Base-by-base conservation (phyloP, 2,888 invertebrate genomes). In the Eupithecia abbreviata region DNA sequence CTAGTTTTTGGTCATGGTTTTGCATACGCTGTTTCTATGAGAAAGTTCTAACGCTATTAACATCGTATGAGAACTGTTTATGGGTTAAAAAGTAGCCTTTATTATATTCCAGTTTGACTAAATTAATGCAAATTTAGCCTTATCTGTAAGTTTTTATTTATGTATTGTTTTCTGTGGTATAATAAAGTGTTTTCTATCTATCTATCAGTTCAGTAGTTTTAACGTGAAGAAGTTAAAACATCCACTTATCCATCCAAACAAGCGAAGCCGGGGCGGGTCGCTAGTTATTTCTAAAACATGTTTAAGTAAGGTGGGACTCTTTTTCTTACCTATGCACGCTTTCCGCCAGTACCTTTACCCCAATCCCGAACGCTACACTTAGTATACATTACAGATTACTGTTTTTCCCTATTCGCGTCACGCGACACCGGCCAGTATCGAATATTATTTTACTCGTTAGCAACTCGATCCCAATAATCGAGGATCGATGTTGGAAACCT, bases 371-470 rank as follows among this genome's bases (percentile, higher is more conserved):
- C 82, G 79, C 85, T 84, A 82, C 83, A 81, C 85, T 77, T 75
- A 71, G 84, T 90, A 86, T 90, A 87, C 81, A 87, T 90, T 89
- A 89, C 90, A 86, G 82, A 86, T 87, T 84, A 81, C 84, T 80
- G 75, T 77, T 88, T 90, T 89, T 89, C 85, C 83, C 85, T 83
- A 90, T 87, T 87, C 87, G 80, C 78, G 91, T 87, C 90, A 93
- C 89, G 88, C 85, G 90, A 93, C 90, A 93, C 93, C 90, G 88
- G 85, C 85, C 88, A 89, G 92, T 90, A 89, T 92, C 91, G 85
- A 91, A 93, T 94, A 94, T 92, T 90, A 92, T 91, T 92, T 93
- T 93, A 89, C 89, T 92, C 87, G 91, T 90, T 90, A 91, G 91
- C 86, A 90, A 93, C 86, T 88, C 89, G 91, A 94, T 89, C 91